phyloP scores from a whole-genome alignment of 2,797 vertebrate genomes.

The Hyperoplus immaculatus region DNA sequence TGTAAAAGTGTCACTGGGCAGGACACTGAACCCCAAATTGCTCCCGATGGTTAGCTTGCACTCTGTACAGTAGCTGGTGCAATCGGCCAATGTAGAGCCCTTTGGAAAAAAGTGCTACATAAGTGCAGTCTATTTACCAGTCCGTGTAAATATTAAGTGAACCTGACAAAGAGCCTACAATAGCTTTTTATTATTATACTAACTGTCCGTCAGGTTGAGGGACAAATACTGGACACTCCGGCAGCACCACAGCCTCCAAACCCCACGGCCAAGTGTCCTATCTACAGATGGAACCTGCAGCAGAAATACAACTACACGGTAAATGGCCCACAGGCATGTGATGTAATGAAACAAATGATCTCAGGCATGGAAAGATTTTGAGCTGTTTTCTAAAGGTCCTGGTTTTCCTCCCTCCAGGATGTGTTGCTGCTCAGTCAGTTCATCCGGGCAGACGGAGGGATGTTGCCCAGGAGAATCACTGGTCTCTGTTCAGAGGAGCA shows the following conservation, averaged over 20 bases:
- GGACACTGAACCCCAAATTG: too few species aligned
- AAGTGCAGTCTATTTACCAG: not conserved
- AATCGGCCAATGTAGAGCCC: too few species aligned
- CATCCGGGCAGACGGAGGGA: conserved; percentile 93
- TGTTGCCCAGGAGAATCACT: conserved; percentile 91
- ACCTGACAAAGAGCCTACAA: not conserved
- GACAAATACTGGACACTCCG: conserved; percentile 77
- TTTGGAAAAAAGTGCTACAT: too few species aligned
- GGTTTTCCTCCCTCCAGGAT: conserved; percentile 82
- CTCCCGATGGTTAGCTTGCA: too few species aligned
- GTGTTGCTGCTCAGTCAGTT: conserved; percentile 96
- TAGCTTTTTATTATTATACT: not conserved
- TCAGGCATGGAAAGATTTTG: not conserved
- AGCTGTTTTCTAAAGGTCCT: not conserved
- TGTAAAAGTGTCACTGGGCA: too few species aligned
- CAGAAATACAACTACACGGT: conserved; percentile 94
- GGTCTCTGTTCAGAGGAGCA: conserved; percentile 95
- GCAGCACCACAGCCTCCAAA: conserved; percentile 88
- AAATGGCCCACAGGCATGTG: conserved; percentile 61
- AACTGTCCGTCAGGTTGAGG: conserved; percentile 88
- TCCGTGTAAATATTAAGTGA: not conserved
- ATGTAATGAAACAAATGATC: not conserved
- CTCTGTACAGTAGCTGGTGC: too few species aligned
- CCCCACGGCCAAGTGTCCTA: conserved; percentile 93
- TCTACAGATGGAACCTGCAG: conserved; percentile 97